Evolutionary conservation across 2,888 invertebrate species (phyloP).

Genomic region (Pristionchus maxplancki): DNA sequence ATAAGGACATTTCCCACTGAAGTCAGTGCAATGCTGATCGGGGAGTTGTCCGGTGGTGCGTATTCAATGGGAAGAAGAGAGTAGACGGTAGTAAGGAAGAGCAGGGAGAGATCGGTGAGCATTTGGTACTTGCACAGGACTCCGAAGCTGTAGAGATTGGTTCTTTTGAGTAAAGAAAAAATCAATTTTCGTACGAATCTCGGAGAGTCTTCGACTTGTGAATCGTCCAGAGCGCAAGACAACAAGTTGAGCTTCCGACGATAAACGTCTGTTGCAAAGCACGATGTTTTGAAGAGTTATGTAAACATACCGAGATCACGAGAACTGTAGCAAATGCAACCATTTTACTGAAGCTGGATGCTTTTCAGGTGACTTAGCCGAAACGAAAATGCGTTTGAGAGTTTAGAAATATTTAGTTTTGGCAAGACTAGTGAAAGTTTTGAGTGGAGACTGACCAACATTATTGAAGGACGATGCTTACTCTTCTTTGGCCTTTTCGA

Average conservation of each 20-base stretch:
- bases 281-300: too few relatives aligned
- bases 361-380: too few relatives aligned
- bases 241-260: not conserved
- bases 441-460: not conserved
- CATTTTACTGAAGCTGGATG: not conserved
- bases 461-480: not conserved
- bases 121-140: not conserved
- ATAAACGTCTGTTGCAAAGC: not conserved
- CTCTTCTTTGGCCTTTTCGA: not conserved
- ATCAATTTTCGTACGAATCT: not conserved
- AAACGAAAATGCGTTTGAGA: too few relatives aligned
- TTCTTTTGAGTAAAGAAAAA: not conserved
- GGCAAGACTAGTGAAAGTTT: too few relatives aligned
- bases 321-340: not conserved
- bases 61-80: not conserved
- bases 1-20: not conserved
- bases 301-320: not conserved
- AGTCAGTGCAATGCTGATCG: not conserved
- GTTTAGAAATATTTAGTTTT: too few relatives aligned
- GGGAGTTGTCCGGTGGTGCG: not conserved
- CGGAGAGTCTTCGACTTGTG: not conserved
- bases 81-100: not conserved
- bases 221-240: not conserved
- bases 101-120: not conserved
- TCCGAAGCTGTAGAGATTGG: not conserved